Evolutionary conservation across 2,888 invertebrate genomes (phyloP), one percentile per base, ranked within the genome.

Genomic region (Amblyteles armatorius): DNA sequence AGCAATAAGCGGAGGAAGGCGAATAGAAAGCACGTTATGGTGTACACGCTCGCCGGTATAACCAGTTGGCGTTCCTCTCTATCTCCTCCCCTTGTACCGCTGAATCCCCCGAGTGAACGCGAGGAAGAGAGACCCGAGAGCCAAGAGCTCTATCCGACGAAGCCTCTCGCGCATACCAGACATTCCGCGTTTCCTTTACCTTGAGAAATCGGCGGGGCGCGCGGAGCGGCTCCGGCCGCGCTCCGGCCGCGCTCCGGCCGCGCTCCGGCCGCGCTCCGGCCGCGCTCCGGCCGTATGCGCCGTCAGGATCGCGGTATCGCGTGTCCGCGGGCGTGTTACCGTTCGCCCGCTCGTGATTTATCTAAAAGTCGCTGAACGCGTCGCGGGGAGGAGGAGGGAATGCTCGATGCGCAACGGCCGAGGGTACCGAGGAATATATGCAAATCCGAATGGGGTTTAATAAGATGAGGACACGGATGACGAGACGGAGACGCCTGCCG

Each of bases 161-260:
- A 63, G 11, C 16, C 67, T 82, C 67, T 82, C 85, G 83, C 87
- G 88, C 90, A 91, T 91, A 88, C 92, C 90, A 85, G 84, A 86
- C 90, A 92, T 92, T 91, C 91, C 90, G 88, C 85, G 88, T 90
- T 86, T 79, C 60, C 88, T 90, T 91, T 87, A 89, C 90, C 91
- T 91, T 91, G 90, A 89, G 88, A 89, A 89, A 90, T 88, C 84
- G 86, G 86, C 84, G 83, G 85, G 84, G 84, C 7, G 87, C 7
- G 87, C 88, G 71, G 84, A 1, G 26, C 26, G 26, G 1, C 26
- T 26, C 26, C 26, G 83, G 85, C 84, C 73, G 78, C 67, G 74
- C 63, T 79, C 48, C 29, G 69, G 57, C 71, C 57, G 22, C n/a
- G 1, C 26, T 26, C 26, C 26, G 83, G 85, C 84, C 73, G 78